Percentiles rank a stretch among this genome's conserved stretches.
Evolutionary conservation across 1,140 invertebrate genomes (phyloP).

Genomic region (Camponotus pennsylvanicus): DNA sequence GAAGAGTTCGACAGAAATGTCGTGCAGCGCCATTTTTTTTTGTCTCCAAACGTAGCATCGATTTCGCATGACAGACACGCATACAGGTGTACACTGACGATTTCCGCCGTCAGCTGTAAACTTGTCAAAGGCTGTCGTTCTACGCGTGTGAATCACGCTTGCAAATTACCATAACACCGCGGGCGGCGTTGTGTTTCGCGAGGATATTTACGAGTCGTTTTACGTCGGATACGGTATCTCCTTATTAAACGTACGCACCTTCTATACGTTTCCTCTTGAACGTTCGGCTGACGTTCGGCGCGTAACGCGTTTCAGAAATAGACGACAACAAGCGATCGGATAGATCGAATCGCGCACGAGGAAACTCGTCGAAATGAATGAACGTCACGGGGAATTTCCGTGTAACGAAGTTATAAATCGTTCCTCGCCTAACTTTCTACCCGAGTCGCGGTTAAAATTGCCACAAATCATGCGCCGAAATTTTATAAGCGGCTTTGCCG

Average conservation of each 20-base stretch:
- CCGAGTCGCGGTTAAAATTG: constrained; percentile 18
- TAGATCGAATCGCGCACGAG: neutral
- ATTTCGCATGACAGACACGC: neutral
- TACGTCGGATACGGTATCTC: constrained; percentile 38
- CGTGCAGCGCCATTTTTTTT: neutral
- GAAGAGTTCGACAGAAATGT: neutral
- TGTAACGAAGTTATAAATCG: constrained; percentile 53
- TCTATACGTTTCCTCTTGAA: neutral
- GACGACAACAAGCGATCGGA: neutral
- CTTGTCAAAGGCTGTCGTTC: constrained; percentile 32
- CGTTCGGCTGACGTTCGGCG: constrained; percentile 12
- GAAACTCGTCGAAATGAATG: constrained; percentile 3
- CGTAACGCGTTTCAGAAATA: constrained; percentile 4
- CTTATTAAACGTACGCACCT: constrained; percentile 40
- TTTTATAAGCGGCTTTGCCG: constrained; percentile 18
- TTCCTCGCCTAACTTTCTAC: constrained; percentile 24
- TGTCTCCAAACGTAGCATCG: neutral
- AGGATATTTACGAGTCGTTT: constrained; percentile 46
- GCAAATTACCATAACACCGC: constrained; percentile 39
- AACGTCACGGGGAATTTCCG: constrained; percentile 9
- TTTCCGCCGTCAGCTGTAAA: constrained; percentile 40
- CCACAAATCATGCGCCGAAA: constrained; percentile 41
- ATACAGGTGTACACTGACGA: neutral
- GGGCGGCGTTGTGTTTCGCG: neutral
- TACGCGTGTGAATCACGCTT: constrained; percentile 26